Base-by-base conservation (phyloP, 2,113 vertebrate species). In the Dicerorhinus sumatrensis region DNA sequence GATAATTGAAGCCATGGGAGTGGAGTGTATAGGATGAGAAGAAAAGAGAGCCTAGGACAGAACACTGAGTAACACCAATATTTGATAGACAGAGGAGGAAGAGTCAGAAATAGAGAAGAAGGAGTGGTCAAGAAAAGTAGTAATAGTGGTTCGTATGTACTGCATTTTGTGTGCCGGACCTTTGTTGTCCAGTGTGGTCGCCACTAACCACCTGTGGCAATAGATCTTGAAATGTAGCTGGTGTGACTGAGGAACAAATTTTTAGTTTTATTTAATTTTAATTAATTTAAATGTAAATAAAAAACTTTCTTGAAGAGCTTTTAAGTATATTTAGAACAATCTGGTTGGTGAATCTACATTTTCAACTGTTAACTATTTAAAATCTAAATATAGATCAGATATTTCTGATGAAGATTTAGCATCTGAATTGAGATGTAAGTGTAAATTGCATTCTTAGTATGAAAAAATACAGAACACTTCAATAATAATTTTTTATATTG, bases 381-480 rank as follows among this genome's bases (percentile, higher is more conserved):
- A 92, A 56, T 87, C 11, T 94, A 77, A 97, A 69, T 48, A n/a
- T 6, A 93, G 11, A 42, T 72, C 29, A 65, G 63, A 42, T 90
- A 77, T 95, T 93, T 93, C 76, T 88, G 75, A 70, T 92, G 69
- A 91, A 88, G 39, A 51, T 81, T 91, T 96, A 93, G 39, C 51
- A 63, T 91, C 60, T 48, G n/a, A 97, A 11, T 42, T 97, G 76
- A 90, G 21, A 58, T 81, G 5, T 75, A 89, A 85, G 51, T 62
- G 10, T 89, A 94, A 93, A 31, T 95, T 93, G 80, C 39, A 56
- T 6, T 63, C 36, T 94, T 97, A n/a, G 13, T 69, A 72, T 95
- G 58, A 81, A 81, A 96, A 91, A 90, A 76, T 82, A 67, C 18
- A 85, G 36, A 93, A 20, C 46, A 36, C 36, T 63, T 86, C 31